Evolutionary conservation across 2,888 invertebrate species (phyloP).

Genomic region (Melanostoma mellinum): DNA sequence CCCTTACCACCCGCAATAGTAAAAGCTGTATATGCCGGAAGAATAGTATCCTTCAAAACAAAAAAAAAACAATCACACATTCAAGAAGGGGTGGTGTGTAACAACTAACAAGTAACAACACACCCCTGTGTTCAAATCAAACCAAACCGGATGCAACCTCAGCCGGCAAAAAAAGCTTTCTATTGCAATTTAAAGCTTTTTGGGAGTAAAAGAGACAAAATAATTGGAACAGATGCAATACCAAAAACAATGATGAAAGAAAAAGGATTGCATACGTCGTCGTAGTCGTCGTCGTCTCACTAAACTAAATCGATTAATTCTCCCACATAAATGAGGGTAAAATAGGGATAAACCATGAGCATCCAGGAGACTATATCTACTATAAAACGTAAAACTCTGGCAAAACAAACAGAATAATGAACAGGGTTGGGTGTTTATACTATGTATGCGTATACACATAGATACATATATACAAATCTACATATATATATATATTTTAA

Average conservation of each 20-base stretch:
- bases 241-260: conserved; percentile 49
- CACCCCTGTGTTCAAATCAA: conserved; percentile 20
- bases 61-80: conserved; percentile 40
- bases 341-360: conserved; percentile 37
- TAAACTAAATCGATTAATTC: conserved; percentile 67
- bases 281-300: conserved; percentile 2
- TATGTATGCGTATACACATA: too few species aligned
- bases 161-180: conserved; percentile 60
- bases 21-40: conserved; percentile 34
- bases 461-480: too few species aligned
- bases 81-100: conserved; percentile 25
- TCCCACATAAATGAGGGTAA: conserved; percentile 54
- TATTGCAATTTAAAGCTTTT: conserved; percentile 61
- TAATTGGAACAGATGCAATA: conserved; percentile 66
- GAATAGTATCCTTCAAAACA: conserved; percentile 21
- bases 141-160: conserved; percentile 49
- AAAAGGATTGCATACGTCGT: conserved; percentile 57
- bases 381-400: conserved; percentile 67
- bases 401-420: conserved; percentile 39
- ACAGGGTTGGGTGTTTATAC: background rate
- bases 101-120: conserved; percentile 10
- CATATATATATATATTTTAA: background rate
- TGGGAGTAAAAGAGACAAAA: conserved; percentile 61
- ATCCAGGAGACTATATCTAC: conserved; percentile 41
- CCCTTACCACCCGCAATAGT: conserved; percentile 33